phyloP scores from a whole-genome alignment of 2,113 vertebrate genomes.

The Heloderma charlesbogerti region DNA sequence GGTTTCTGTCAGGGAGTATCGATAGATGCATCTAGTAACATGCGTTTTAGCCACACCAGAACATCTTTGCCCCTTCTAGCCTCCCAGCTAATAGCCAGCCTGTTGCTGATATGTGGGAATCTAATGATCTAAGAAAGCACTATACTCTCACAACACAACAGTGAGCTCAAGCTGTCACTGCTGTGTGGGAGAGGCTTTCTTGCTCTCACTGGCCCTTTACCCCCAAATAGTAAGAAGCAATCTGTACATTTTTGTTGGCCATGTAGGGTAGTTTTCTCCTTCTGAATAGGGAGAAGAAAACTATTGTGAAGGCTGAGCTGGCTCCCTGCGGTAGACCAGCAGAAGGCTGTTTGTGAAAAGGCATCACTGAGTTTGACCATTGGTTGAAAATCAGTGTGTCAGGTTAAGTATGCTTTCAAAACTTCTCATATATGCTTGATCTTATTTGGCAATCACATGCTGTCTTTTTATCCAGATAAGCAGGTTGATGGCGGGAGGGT shows the following conservation, averaged over 20 bases:
- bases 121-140: background rate
- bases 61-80: background rate
- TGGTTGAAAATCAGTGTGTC: background rate
- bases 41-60: background rate
- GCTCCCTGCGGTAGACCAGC: background rate
- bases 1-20: background rate
- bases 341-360: background rate
- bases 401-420: background rate
- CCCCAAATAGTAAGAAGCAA: background rate
- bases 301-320: background rate
- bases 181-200: background rate
- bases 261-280: background rate
- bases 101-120: background rate
- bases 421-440: background rate
- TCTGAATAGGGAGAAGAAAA: background rate
- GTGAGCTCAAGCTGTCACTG: background rate
- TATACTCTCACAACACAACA: background rate
- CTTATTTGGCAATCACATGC: background rate
- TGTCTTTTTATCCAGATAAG: background rate
- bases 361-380: background rate
- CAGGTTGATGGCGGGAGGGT: accelerated
- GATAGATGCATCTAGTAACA: background rate
- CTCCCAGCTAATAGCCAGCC: background rate
- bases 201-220: background rate
- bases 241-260: background rate